Evolutionary conservation across 1,140 invertebrate genomes (phyloP).

Genomic region (Pantala flavescens): DNA sequence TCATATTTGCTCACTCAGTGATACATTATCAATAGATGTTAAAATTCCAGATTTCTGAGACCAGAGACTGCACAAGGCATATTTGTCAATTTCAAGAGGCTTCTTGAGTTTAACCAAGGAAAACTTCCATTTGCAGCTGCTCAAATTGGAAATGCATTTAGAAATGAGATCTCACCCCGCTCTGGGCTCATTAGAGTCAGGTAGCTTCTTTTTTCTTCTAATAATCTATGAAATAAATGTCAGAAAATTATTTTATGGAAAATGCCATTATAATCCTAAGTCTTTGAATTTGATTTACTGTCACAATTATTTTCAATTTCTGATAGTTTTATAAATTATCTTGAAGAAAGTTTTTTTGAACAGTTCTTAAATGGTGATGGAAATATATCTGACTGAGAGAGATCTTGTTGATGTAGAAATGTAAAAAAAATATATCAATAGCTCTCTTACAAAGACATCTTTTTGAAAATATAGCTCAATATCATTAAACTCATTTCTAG

Average conservation of each 20-base stretch:
- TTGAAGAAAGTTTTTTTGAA: too few species aligned
- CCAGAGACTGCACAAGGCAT: conserved; percentile 99
- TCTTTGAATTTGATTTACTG: too few species aligned
- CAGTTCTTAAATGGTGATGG: too few species aligned
- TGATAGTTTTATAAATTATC: too few species aligned
- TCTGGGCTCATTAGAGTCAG: conserved; percentile 89
- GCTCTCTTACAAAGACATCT: too few species aligned
- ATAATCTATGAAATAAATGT: conserved; percentile 19
- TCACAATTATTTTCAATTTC: conserved; percentile 13
- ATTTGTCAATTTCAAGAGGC: conserved; percentile 96
- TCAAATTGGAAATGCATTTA: conserved; percentile 94
- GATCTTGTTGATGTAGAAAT: too few species aligned
- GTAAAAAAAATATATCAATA: too few species aligned
- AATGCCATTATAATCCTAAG: conserved; percentile 20
- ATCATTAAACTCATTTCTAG: too few species aligned
- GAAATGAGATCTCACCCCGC: conserved; percentile 98
- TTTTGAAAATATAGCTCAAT: too few species aligned
- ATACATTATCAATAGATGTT: not conserved
- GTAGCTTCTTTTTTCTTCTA: too few species aligned
- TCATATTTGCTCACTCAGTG: too few species aligned
- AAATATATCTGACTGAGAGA: too few species aligned
- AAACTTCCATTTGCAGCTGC: conserved; percentile 95
- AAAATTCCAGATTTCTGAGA: conserved; percentile 58
- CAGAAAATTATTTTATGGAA: conserved; percentile 18
- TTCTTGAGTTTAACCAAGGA: conserved; percentile 96